Evolutionary conservation across 2,888 invertebrate genomes (phyloP).

Genomic region (Dorcus parallelipipedus): DNA sequence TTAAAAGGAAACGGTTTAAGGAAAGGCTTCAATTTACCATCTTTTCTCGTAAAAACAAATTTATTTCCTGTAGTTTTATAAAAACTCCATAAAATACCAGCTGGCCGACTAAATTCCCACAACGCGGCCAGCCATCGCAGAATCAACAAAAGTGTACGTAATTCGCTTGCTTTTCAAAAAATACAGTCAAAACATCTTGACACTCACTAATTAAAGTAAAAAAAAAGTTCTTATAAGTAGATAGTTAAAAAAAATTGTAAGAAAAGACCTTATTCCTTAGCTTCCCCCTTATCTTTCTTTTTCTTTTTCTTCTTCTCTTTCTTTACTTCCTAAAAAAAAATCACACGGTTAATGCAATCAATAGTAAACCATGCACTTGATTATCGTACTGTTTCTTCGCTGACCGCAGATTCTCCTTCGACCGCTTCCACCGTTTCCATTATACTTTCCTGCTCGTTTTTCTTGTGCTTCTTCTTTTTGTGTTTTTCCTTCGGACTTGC

Average conservation of each 20-base stretch:
- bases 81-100: too few species aligned
- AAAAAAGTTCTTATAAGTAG: too few species aligned
- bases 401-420: conserved; percentile 39
- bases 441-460: conserved; percentile 37
- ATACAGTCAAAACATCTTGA: too few species aligned
- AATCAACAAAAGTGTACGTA: too few species aligned
- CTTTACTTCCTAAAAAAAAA: conserved; percentile 45
- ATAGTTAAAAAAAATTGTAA: too few species aligned
- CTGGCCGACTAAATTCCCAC: conserved; percentile 12
- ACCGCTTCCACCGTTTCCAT: conserved; percentile 34
- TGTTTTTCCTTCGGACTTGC: conserved; percentile 62
- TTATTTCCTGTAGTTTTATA: too few species aligned
- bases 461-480: conserved; percentile 62
- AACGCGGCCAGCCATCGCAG: too few species aligned
- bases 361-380: conserved; percentile 1
- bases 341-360: not conserved
- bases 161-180: too few species aligned
- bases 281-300: conserved; percentile 69
- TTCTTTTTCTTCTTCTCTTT: conserved; percentile 77
- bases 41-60: too few species aligned
- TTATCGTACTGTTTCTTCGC: conserved; percentile 37
- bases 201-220: too few species aligned
- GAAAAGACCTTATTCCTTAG: conserved; percentile 46
- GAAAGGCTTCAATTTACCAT: too few species aligned
- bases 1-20: too few species aligned